A percentile compares a stretch with the other conserved stretches of the same genome.
Conservation (phyloP, 2,888 invertebrate genomes). For the Nemotelus nigrinus region DNA sequence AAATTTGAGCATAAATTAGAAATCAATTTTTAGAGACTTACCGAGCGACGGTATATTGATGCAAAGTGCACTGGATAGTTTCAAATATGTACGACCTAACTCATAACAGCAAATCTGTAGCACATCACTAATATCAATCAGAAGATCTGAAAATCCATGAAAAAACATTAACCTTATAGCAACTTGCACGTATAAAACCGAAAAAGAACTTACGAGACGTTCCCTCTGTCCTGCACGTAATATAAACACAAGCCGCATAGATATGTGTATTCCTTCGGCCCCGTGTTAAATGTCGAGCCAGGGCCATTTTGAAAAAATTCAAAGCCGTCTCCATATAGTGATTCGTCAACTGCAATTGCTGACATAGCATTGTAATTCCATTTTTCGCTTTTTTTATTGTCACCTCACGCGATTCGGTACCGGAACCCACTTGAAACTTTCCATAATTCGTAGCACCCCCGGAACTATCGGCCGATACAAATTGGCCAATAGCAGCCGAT, state of each 20-base stretch:
- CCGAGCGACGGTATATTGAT: slow-evolving; percentile 90
- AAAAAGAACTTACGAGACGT: slow-evolving; percentile 82
- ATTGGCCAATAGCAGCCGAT: slow-evolving; percentile 89
- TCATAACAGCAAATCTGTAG: slow-evolving; percentile 96
- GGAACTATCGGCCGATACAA: slow-evolving; percentile 89
- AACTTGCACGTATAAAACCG: neutral
- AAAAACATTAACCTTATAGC: neutral
- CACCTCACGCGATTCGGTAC: slow-evolving; percentile 91
- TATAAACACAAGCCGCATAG: slow-evolving; percentile 96
- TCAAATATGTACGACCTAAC: slow-evolving; percentile 91
- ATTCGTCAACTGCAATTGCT: slow-evolving; percentile 87
- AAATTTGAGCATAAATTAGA: neutral
- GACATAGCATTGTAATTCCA: slow-evolving; percentile 85
- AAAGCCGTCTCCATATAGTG: slow-evolving; percentile 94
- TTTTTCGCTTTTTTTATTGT: slow-evolving; percentile 89
- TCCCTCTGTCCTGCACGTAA: slow-evolving; percentile 94
- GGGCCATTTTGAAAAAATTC: slow-evolving; percentile 92
- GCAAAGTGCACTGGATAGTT: slow-evolving; percentile 86
- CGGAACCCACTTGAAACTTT: slow-evolving; percentile 80
- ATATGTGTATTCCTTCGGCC: slow-evolving; percentile 91
- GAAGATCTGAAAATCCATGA: slow-evolving; percentile 73
- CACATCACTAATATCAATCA: slow-evolving; percentile 98
- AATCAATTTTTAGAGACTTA: slow-evolving; percentile 66
- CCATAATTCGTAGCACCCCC: slow-evolving; percentile 86
- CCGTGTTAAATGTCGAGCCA: slow-evolving; percentile 84